Evolutionary conservation across 2,113 vertebrate genomes (phyloP).

Genomic region (Atractosteus spatula): DNA sequence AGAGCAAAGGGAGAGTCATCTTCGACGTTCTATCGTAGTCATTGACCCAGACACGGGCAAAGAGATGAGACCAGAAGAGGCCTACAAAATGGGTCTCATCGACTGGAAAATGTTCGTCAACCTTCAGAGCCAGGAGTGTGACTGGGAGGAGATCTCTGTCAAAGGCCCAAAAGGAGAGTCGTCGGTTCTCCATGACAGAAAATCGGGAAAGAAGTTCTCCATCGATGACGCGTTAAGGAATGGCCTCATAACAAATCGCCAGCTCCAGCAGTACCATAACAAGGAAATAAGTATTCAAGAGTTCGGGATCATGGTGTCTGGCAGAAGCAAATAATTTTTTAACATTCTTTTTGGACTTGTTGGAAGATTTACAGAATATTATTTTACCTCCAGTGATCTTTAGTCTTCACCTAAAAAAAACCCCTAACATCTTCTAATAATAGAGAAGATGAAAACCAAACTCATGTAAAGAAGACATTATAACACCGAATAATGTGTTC

Average conservation of each 20-base stretch:
- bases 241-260: slow-evolving; percentile 72
- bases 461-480: no score
- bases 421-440: neutral
- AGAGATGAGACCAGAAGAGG: slow-evolving; percentile 92
- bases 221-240: slow-evolving; percentile 85
- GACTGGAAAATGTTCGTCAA: slow-evolving; percentile 96
- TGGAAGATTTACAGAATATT: neutral
- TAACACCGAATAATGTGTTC: no score
- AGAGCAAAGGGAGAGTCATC: slow-evolving; percentile 91
- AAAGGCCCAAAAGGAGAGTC: slow-evolving; percentile 89
- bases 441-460: neutral
- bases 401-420: neutral
- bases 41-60: slow-evolving; percentile 91
- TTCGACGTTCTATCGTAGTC: slow-evolving; percentile 89
- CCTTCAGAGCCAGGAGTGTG: slow-evolving; percentile 91
- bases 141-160: slow-evolving; percentile 94
- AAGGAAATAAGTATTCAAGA: slow-evolving; percentile 96
- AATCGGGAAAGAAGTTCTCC: slow-evolving; percentile 90
- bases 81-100: slow-evolving; percentile 85
- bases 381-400: neutral
- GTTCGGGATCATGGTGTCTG: slow-evolving; percentile 86
- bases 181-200: slow-evolving; percentile 87
- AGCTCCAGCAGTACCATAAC: slow-evolving; percentile 86
- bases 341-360: neutral
- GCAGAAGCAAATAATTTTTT: slow-evolving; percentile 48